Evolutionary conservation across 2,113 vertebrate species (phyloP).

Genomic region (Ovibos moschatus): DNA sequence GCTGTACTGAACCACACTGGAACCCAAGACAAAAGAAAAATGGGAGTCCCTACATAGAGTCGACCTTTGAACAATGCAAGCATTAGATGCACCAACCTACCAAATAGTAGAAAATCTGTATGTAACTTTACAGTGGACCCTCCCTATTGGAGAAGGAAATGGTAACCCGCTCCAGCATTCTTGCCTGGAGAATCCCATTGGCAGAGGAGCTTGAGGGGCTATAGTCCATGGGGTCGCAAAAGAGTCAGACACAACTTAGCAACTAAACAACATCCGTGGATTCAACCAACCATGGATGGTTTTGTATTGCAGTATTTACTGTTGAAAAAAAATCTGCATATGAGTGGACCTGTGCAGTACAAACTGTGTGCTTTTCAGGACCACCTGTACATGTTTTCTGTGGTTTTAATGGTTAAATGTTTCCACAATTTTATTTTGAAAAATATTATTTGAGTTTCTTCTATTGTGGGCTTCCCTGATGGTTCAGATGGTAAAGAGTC

Average conservation of each 20-base stretch:
- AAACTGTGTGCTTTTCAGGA: neutral
- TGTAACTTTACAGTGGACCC: neutral
- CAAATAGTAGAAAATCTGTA: neutral
- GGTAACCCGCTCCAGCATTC: neutral
- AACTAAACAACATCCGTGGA: neutral
- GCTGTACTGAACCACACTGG: neutral
- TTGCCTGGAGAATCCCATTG: neutral
- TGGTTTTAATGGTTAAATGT: neutral
- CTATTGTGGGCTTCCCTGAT: neutral
- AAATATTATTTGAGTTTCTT: constrained; percentile 8
- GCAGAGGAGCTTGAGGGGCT: neutral
- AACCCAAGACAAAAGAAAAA: neutral
- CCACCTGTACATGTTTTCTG: neutral
- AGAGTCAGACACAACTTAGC: neutral
- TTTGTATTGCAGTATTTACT: neutral
- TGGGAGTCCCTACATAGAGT: neutral
- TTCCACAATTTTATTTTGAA: constrained; percentile 18
- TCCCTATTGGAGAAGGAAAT: neutral
- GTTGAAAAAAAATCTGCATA: neutral
- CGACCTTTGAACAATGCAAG: neutral
- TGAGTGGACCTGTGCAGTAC: neutral
- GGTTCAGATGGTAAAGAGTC: neutral
- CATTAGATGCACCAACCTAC: neutral
- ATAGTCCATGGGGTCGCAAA: neutral
- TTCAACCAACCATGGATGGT: neutral